Evolutionary conservation across 2,888 invertebrate genomes (phyloP), one percentile per base, ranked within the genome.

Genomic region (Drosophila sordidula): DNA sequence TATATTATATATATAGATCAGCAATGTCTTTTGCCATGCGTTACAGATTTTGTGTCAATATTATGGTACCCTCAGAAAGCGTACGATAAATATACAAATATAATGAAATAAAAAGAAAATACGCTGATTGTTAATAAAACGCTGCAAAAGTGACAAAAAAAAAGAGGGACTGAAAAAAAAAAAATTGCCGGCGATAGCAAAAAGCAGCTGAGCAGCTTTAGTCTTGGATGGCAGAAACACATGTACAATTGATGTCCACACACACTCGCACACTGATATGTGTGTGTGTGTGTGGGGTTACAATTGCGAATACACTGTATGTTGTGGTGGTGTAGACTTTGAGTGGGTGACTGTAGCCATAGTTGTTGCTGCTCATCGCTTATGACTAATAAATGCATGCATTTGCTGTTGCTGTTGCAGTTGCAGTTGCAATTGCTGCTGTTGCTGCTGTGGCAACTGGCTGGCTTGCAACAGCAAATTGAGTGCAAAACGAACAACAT

Each of bases 391-490:
- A 71, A 66, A 71, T 72, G 55, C 50, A 57, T 72, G 29, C 45
- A 49, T 50, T 29, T 55, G 42, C 9, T 51, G 51, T 16, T 41
- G 51, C 42, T 32, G 49, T 44, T 34, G 65, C 51, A 36, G 66
- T 58, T 65, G 55, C 54, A 51, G 26, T 26, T 59, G 64, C n/a
- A 36, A 55, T 39, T 50, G 50, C 12, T 36, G 50, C 32, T 71
- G 58, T 25, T 45, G 26, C 12, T 56, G 69, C 59, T 68, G 69
- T 34, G 47, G 68, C 68, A 57, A 58, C 45, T 69, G 54, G 52
- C 58, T 36, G 49, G 71, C 73, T 73, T 75, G 78, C 74, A 75
- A 75, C 71, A 75, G 73, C 74, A 58, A 55, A 67, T 55, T 59
- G 63, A 74, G 69, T 63, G 73, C 73, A 77, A 75, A 76, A 54